Percentiles rank a stretch among this genome's conserved stretches.
Evolutionary conservation across 2,797 vertebrate genomes (phyloP).

Genomic region (Lepus oiostolus): DNA sequence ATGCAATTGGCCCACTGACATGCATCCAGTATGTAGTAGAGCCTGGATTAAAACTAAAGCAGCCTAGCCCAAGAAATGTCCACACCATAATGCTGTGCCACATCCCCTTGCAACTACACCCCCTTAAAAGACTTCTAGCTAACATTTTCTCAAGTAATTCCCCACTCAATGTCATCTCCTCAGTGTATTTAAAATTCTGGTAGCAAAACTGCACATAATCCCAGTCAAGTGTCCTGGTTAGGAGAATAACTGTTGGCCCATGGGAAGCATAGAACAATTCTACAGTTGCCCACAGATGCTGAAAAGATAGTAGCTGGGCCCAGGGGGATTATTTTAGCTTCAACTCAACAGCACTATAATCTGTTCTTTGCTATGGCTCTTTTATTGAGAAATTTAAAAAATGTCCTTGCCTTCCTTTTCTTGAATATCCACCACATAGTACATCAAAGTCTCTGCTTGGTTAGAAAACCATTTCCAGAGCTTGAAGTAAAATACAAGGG

Average conservation of each 20-base stretch:
- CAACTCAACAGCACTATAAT: constrained; percentile 4
- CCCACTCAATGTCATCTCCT: background rate
- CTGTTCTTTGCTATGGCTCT: background rate
- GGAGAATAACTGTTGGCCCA: background rate
- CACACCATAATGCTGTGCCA: background rate
- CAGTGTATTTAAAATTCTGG: background rate
- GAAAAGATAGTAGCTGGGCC: background rate
- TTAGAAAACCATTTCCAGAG: constrained; percentile 26
- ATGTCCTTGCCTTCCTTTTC: constrained; percentile 8
- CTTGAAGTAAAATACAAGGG: background rate
- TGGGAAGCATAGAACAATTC: constrained; percentile 10
- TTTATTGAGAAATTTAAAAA: background rate
- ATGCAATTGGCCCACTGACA: background rate
- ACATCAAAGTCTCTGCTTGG: background rate
- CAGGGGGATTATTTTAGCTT: background rate
- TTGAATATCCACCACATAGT: background rate
- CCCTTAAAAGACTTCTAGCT: background rate
- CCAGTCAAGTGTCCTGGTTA: background rate
- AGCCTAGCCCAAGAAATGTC: background rate
- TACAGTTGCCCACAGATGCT: background rate
- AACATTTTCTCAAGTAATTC: background rate
- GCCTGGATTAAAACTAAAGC: background rate
- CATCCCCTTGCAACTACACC: background rate
- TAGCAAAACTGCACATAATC: background rate
- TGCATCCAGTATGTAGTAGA: background rate